phyloP scores from a whole-genome alignment of 2,113 vertebrate species.

The Onychostoma macrolepis region DNA sequence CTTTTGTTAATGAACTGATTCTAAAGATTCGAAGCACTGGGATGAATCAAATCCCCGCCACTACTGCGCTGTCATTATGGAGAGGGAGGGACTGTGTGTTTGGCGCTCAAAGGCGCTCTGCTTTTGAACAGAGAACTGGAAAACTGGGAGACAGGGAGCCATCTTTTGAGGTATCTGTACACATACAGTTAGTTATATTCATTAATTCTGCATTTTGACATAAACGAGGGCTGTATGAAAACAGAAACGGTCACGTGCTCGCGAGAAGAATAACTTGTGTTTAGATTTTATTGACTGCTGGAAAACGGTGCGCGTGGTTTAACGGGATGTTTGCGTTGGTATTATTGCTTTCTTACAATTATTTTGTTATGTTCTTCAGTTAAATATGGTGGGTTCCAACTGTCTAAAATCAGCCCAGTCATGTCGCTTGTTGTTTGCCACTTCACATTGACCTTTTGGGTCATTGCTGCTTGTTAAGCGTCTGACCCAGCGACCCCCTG shows the following conservation, averaged over 20 bases:
- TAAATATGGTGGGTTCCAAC: background rate
- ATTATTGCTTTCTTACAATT: background rate
- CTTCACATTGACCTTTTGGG: slow-evolving; percentile 15
- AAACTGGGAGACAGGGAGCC: slow-evolving; percentile 54
- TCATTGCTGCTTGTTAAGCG: slow-evolving; percentile 14
- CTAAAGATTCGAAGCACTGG: background rate
- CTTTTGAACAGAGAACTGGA: slow-evolving; percentile 65
- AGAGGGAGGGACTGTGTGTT: slow-evolving; percentile 69
- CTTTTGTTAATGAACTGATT: background rate
- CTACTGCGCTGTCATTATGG: slow-evolving; percentile 47
- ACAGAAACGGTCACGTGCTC: background rate
- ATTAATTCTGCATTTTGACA: background rate
- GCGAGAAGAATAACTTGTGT: background rate
- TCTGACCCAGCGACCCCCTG: slow-evolving; percentile 64
- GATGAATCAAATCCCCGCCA: slow-evolving; percentile 15
- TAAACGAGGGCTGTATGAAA: background rate
- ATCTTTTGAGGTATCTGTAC: slow-evolving; percentile 69
- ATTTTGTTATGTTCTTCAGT: background rate
- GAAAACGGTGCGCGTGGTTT: background rate
- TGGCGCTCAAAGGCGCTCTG: slow-evolving; percentile 80
- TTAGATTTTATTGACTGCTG: background rate
- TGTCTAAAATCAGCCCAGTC: too few relatives aligned
- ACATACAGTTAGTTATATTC: background rate
- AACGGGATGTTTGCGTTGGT: background rate
- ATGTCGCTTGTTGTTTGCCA: background rate